These are phyloP conservation scores for Sycophila texana DNA, from an alignment of 2,888 invertebrate genomes.

Conservation along the genomic window DNA sequence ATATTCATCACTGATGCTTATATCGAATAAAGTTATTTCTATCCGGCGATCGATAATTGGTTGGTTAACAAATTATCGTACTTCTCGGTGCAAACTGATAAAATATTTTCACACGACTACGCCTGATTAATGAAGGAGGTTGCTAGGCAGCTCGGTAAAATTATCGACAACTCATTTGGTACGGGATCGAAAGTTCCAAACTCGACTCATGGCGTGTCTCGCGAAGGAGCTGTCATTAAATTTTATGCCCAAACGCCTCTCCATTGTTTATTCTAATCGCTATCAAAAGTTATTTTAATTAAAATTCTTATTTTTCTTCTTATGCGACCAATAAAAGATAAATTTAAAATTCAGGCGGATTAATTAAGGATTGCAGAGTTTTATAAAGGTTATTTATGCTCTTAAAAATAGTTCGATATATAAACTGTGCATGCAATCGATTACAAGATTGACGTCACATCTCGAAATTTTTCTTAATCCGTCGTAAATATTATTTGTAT, in stretches of 20 bases:
- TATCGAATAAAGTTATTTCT: constrained; percentile 12
- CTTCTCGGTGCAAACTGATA: constrained; percentile 2
- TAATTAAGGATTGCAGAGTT: too few relatives aligned
- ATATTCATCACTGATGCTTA: neutral
- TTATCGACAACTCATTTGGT: constrained; percentile 23
- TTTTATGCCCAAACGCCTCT: neutral
- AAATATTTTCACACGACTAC: constrained; percentile 32
- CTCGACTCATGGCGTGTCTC: constrained; percentile 3
- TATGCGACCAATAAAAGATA: too few relatives aligned
- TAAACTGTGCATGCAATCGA: neutral
- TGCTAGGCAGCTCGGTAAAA: constrained; percentile 33
- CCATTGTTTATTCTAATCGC: neutral
- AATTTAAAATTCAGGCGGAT: too few relatives aligned
- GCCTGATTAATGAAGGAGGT: constrained; percentile 30
- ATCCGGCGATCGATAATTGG: constrained; percentile 18
- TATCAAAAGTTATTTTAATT: too few relatives aligned
- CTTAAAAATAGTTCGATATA: neutral
- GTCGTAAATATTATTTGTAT: neutral
- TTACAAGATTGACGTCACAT: neutral
- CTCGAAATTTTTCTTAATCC: neutral
- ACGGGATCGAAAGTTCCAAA: constrained; percentile 20
- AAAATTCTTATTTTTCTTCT: too few relatives aligned
- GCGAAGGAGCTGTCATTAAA: too few relatives aligned
- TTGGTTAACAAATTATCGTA: constrained; percentile 25
- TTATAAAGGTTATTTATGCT: neutral